These are phyloP conservation scores for Lucilia sericata DNA, from an alignment of 1,140 invertebrate species.

Conservation along the genomic window DNA sequence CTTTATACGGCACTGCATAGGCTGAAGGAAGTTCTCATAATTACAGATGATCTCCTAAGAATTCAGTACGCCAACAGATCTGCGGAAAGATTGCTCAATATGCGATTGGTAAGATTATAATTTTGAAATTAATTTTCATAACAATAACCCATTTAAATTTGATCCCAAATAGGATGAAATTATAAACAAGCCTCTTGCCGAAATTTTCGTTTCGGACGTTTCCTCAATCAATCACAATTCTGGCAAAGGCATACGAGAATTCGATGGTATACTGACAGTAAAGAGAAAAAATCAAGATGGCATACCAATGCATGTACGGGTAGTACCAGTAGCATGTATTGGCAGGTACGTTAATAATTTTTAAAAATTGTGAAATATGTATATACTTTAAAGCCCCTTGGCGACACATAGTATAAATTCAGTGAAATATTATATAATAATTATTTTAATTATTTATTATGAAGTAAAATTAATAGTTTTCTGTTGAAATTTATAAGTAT, in stretches of 20 bases:
- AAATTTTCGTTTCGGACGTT: slow-evolving; percentile 70
- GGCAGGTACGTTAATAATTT: slow-evolving; percentile 69
- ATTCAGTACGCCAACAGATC: slow-evolving; percentile 74
- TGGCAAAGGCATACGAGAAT: slow-evolving; percentile 82
- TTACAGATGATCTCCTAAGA: slow-evolving; percentile 85
- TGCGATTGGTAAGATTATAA: slow-evolving; percentile 63
- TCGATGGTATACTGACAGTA: slow-evolving; percentile 87
- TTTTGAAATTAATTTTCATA: no score
- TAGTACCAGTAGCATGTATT: slow-evolving; percentile 76
- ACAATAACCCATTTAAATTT: not conserved
- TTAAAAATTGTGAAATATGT: no score
- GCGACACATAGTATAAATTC: no score
- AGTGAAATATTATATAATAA: no score
- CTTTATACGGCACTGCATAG: slow-evolving; percentile 87
- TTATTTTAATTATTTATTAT: no score
- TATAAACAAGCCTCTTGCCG: slow-evolving; percentile 78
- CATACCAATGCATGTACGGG: slow-evolving; percentile 82
- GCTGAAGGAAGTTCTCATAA: slow-evolving; percentile 86
- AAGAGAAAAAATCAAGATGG: slow-evolving; percentile 83
- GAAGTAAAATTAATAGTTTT: no score
- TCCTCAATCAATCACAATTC: slow-evolving; percentile 70
- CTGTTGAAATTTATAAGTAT: no score
- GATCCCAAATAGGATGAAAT: slow-evolving; percentile 77
- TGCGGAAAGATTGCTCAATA: slow-evolving; percentile 65
- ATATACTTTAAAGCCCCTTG: no score